A percentile compares a stretch with the other conserved stretches of the same genome.
Evolutionary conservation across 2,888 invertebrate species (phyloP).

Genomic region (Slavum lentiscoides): DNA sequence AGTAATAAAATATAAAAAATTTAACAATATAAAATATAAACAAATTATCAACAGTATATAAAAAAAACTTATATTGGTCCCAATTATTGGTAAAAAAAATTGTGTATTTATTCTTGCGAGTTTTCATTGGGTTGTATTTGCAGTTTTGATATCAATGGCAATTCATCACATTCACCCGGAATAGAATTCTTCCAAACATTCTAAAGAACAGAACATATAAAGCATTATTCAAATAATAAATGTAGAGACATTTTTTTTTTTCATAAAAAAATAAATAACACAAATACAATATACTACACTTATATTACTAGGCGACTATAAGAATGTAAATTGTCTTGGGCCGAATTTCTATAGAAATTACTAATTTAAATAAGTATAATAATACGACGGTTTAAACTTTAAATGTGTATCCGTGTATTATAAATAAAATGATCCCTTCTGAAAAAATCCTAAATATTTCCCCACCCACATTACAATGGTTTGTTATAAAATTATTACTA

Average conservation of each 20-base stretch:
- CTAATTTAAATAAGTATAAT: no score
- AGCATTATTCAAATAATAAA: not conserved
- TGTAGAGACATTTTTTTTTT: not conserved
- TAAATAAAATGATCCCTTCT: no score
- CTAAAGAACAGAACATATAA: not conserved
- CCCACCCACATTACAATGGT: no score
- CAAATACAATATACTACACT: not conserved
- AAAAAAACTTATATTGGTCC: not conserved
- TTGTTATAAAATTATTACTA: not conserved
- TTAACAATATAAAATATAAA: not conserved
- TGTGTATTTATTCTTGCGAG: not conserved
- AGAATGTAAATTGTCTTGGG: no score
- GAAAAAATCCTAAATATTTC: no score
- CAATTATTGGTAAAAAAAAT: not conserved
- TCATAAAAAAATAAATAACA: not conserved
- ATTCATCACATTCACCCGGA: conserved; percentile 12
- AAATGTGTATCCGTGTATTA: no score
- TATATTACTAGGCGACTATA: no score
- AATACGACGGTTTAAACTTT: no score
- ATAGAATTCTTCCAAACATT: conserved; percentile 10
- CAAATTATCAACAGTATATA: not conserved
- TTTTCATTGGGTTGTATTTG: conserved; percentile 28
- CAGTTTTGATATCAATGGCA: conserved; percentile 35
- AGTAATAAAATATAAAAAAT: not conserved
- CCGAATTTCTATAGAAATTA: no score